A percentile compares a stretch with the other conserved stretches of the same genome.
These are phyloP conservation scores for Electrona antarctica DNA, from an alignment of 2,113 vertebrate genomes.

Conservation along the genomic window DNA sequence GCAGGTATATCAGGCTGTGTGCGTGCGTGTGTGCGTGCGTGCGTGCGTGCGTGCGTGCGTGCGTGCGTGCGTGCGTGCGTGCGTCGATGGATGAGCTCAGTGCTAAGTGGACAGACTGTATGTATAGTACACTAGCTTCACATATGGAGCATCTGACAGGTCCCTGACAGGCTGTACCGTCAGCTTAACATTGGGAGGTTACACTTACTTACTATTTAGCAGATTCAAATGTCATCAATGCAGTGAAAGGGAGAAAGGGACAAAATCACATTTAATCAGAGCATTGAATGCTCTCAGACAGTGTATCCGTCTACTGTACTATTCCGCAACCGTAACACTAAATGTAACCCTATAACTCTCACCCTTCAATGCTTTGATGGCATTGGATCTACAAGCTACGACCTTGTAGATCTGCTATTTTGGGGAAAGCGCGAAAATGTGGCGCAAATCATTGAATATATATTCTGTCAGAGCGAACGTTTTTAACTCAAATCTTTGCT, in stretches of 20 bases:
- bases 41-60: neutral
- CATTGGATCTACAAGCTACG: too few species aligned
- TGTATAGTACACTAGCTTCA: slow-evolving; percentile 28
- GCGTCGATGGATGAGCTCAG: slow-evolving; percentile 48
- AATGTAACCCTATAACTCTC: neutral
- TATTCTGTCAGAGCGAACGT: too few species aligned
- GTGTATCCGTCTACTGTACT: too few species aligned
- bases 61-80: neutral
- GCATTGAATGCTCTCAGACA: neutral
- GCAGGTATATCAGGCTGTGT: too few species aligned
- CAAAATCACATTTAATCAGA: neutral
- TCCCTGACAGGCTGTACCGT: slow-evolving; percentile 9
- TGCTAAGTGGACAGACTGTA: slow-evolving; percentile 38
- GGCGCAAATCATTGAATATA: too few species aligned
- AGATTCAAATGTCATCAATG: neutral
- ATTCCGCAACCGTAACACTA: neutral
- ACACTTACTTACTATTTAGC: slow-evolving; percentile 20
- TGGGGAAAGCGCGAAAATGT: too few species aligned
- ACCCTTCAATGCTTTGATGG: too few species aligned
- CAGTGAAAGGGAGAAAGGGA: neutral
- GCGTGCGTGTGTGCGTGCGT: neutral
- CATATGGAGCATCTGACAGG: slow-evolving; percentile 29
- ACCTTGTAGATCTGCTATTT: too few species aligned
- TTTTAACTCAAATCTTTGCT: too few species aligned
- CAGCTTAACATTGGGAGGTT: slow-evolving; percentile 14